phyloP scores from a whole-genome alignment of 1,140 invertebrate genomes.

The Zaprionus kolodkinae region DNA sequence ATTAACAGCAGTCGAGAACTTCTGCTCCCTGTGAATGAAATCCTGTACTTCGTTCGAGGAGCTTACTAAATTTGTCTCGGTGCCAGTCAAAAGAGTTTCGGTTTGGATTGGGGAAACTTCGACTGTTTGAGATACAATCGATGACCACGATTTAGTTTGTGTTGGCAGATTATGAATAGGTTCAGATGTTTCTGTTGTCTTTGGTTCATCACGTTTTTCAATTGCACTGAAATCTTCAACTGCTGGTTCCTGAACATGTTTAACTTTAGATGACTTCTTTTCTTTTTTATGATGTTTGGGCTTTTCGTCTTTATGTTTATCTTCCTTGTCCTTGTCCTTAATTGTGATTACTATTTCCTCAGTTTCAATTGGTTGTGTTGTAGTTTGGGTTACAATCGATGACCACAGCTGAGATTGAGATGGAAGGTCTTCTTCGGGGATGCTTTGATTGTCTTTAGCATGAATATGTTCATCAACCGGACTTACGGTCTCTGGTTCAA shows the following conservation, averaged over 20 bases:
- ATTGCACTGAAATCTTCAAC: not conserved
- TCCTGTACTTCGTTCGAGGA: conserved; percentile 20
- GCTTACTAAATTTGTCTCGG: not conserved
- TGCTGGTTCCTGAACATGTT: not conserved
- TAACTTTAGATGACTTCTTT: not conserved
- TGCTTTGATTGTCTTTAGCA: not conserved
- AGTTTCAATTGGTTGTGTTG: not conserved
- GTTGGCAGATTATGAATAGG: not conserved
- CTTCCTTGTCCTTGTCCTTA: conserved; percentile 1
- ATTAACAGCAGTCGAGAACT: conserved; percentile 15
- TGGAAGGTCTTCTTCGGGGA: not conserved
- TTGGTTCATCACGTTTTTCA: not conserved
- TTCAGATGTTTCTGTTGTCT: not conserved
- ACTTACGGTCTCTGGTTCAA: not conserved
- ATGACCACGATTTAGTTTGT: conserved; percentile 51
- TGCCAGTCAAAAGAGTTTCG: conserved; percentile 11
- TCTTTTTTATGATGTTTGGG: conserved; percentile 1
- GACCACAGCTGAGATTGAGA: not conserved
- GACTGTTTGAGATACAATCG: conserved; percentile 45
- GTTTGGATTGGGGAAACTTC: conserved; percentile 1
- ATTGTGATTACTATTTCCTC: not conserved
- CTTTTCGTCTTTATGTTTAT: not conserved
- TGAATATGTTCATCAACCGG: not conserved
- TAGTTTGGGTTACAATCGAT: not conserved
- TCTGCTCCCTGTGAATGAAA: conserved; percentile 28